phyloP scores from a whole-genome alignment of 2,113 vertebrate species.

The Bubo scandiacus region DNA sequence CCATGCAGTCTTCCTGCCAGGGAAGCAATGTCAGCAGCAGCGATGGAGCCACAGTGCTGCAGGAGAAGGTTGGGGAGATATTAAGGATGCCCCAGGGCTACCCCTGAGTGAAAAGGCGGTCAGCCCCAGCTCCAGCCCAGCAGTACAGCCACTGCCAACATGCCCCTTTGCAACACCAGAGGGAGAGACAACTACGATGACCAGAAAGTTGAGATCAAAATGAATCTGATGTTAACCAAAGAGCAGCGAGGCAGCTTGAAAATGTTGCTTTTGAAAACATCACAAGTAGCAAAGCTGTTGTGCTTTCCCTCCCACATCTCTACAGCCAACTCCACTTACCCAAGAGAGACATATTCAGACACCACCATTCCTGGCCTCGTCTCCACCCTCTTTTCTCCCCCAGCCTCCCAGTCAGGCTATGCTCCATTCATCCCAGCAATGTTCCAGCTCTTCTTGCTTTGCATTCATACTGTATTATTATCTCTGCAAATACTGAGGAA shows the following conservation, averaged over 20 bases:
- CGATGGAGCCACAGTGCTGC: background rate
- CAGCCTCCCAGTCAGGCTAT: background rate
- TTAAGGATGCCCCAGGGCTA: background rate
- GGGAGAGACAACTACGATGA: background rate
- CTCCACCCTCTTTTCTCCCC: background rate
- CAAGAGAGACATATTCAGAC: background rate
- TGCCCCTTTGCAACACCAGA: accelerated
- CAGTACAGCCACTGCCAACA: background rate
- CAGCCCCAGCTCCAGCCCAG: background rate
- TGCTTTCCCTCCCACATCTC: background rate
- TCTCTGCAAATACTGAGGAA: background rate
- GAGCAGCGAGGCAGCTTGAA: background rate
- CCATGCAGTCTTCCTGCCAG: background rate
- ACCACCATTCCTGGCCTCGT: background rate
- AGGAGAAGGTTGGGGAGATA: background rate
- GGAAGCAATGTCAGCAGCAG: background rate
- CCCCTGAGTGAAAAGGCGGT: background rate
- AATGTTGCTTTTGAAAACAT: background rate
- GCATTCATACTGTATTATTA: background rate
- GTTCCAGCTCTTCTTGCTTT: background rate
- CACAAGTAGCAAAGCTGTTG: background rate
- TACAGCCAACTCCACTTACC: background rate
- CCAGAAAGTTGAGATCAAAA: background rate
- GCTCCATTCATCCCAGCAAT: background rate
- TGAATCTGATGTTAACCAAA: background rate